Evolutionary conservation across 37 sponge, comb jelly and placozoan genomes (phyloP), one percentile per base, ranked within the genome.

Genomic region (Eunapius fragilis): DNA sequence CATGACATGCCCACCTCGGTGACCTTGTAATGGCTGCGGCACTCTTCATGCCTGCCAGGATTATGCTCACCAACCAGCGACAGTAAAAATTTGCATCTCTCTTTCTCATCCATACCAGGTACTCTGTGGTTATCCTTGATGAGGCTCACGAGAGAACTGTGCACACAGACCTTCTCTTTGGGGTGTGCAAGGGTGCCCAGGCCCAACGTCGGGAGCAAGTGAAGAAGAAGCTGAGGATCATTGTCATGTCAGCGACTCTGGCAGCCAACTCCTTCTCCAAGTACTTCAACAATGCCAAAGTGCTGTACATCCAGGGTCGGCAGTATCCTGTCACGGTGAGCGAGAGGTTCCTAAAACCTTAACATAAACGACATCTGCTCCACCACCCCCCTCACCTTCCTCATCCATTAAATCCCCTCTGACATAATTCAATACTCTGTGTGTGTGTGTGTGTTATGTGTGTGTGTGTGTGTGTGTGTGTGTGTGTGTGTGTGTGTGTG

Each of bases 121-220:
- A 96, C 74, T 72, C 78, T 68, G 81, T 87, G 24, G 87, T 98
- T 5, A 86, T 98, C 25, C 77, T 98, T 34, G 98, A 98, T 68
- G 98, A 98, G 73, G 98, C 98, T 41, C 98, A 98, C 71, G 98
- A 96, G 80, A 79, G 98, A 2, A 98, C 96, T 25, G 87, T 98
- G 14, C 92, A 98, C 85, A 98, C 98, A 25, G 98, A 98, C 75
- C 81, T 98, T 0, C 87, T 98, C 67, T 96, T 98, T 94, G 98
- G 98, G 17, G 82, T 98, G 9, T 82, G 96, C 17, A 98, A 98
- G 80, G 38, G 58, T n/a, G 95, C 95, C 23, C 96, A 98, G 78
- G 25, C 69, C 22, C 31, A 72, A 32, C 80, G 98, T 34, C 25
- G 13, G 25, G 75, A 84, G 69, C 37, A 49, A 19, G 69, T 81